Evolutionary conservation across 2,113 vertebrate species (phyloP), one percentile per base, ranked within the genome.

Genomic region (Paradoxurus hermaphroditus): DNA sequence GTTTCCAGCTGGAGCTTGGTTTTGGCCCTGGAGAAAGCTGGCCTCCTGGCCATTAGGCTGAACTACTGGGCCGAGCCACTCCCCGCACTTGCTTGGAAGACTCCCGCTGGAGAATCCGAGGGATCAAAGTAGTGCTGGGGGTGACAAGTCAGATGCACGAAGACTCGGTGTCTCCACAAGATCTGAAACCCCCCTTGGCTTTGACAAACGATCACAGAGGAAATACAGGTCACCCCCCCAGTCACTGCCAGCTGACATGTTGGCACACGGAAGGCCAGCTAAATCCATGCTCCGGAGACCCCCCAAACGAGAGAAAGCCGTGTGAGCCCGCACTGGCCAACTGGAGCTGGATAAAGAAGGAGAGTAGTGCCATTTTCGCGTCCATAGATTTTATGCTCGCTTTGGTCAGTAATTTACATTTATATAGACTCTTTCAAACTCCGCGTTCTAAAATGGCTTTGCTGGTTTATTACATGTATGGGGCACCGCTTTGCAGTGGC

Each of bases 331-430:
- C 8, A 3, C 10, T 53, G 67, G 65, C 77, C 73, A 41, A 7
- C 5, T 13, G 59, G 79, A 86, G 75, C 73, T 16, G 1, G 49
- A 59, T 7, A 53, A 90, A 65, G 72, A 27, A 63, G 29, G 63
- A 88, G 0, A 86, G 49, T 13, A 14, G 53, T 49, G 41, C 94
- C 63, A 49, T 89, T 91, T 96, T 82, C 89, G 59, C 59, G 70
- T 90, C 72, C 41, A 39, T 41, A 91, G 86, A 84, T 84, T 85
- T 95, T 90, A 88, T 67, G 91, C 62, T 81, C 41, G 89, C 92
- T 95, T 95, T 73, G 68, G 75, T 59, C 78, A 63, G 82, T 91
- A 36, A 97, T 97, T 96, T 95, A 83, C 97, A 95, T 97, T 93
- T 95, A 96, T 94, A 96, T 89, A 86, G 95, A 87, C 44, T 89